These are phyloP conservation scores for Dolichotis patagonum DNA, from an alignment of 2,113 vertebrate genomes.

Conservation along the genomic window DNA sequence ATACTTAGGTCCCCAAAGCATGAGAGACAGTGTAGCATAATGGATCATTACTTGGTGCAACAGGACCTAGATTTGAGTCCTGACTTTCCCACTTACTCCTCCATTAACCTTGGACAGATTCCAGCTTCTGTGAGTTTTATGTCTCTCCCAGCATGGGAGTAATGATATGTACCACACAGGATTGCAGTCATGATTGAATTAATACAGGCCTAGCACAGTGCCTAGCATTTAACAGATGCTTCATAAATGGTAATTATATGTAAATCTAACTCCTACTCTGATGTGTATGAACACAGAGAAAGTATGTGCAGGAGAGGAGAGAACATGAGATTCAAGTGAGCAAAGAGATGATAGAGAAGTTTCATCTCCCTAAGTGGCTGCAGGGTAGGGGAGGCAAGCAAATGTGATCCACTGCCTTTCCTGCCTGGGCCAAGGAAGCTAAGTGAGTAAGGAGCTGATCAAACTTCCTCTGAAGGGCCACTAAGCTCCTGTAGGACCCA, in stretches of 20 bases:
- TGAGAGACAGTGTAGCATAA: background rate
- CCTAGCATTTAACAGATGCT: background rate
- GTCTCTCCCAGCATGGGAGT: background rate
- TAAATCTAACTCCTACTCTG: background rate
- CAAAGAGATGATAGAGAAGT: background rate
- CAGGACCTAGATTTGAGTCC: conserved; percentile 10
- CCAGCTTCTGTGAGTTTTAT: background rate
- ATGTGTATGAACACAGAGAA: background rate
- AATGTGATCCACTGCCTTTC: background rate
- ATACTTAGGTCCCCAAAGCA: background rate
- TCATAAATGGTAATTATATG: background rate
- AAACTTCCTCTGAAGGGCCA: background rate
- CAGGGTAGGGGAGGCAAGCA: background rate
- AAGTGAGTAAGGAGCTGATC: background rate
- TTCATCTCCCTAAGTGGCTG: background rate
- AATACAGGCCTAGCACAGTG: background rate
- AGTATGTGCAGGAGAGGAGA: background rate
- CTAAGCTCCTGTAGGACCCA: background rate
- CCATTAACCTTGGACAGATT: background rate
- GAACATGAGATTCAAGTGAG: background rate
- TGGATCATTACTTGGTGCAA: background rate
- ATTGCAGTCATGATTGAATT: background rate
- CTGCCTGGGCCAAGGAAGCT: background rate
- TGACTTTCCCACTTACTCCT: background rate
- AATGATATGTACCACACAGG: background rate